Evolutionary conservation across 2,113 vertebrate species (phyloP), one percentile per base, ranked within the genome.

Genomic region (Atherinomorus stipes): DNA sequence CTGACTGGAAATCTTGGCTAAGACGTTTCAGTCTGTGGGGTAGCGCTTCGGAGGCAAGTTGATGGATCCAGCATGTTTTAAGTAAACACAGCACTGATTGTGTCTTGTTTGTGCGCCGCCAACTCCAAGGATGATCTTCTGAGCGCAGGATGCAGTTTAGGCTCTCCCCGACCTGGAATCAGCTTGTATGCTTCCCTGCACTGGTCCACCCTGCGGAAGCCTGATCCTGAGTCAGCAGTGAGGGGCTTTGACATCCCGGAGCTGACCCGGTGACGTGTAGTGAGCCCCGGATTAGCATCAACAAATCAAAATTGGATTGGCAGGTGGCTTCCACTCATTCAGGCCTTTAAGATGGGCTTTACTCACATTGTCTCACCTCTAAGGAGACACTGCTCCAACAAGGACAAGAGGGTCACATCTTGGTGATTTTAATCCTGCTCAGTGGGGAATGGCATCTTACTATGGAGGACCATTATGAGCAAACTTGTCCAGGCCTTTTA

Each of bases 291-390:
- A 92, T 91, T 92, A 90, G 69, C 76, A 25, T 88, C 75, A 85
- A 75, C 86, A 86, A 87, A 89, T 91, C 87, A 91, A 90, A 90
- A 89, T 77, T 53, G 81, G 83, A 90, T 85, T 85, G 91, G 65
- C 87, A 90, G 88, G 87, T 90, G 87, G 78, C 84, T 71, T 54
- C 49, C 65, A 50, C 71, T 62, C 68, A 61, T 84, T 74, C 38
- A 72, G 87, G 85, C 86, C 87, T 76, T 89, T 91, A 90, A 89
- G 85, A 90, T 75, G 80, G 87, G 86, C 80, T 92, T 90, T 90
- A 79, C 34, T 76, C 54, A 2, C 62, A 38, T 22, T 22, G 59
- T 74, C 73, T 79, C 80, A 66, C 80, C 85, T 83, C 58, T 47
- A 19, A 78, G 78, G 53, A 63, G 62, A 40, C 59, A 47, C 70